Evolutionary conservation across 2,888 invertebrate species (phyloP).

Genomic region (Drosophila putrida): DNA sequence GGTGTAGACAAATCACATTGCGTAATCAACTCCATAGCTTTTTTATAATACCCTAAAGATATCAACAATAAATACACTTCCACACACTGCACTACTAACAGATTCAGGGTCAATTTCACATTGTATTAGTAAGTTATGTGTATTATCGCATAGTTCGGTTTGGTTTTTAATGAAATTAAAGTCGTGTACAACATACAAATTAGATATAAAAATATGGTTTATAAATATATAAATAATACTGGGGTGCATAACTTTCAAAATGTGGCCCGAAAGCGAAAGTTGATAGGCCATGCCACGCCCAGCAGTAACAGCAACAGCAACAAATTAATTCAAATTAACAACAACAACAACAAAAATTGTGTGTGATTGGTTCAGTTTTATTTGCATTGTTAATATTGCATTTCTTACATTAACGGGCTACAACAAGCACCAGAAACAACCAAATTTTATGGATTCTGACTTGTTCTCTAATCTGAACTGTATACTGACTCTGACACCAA

Average conservation of each 20-base stretch:
- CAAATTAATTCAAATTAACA: not conserved
- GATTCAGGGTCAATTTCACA: conserved; percentile 59
- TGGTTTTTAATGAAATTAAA: conserved; percentile 22
- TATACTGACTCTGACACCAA: not conserved
- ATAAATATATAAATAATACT: conserved; percentile 10
- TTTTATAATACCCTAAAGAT: conserved; percentile 4
- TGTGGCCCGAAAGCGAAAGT: conserved; percentile 43
- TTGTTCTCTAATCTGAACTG: not conserved
- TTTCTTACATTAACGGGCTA: not conserved
- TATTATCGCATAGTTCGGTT: conserved; percentile 26
- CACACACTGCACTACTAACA: conserved; percentile 28
- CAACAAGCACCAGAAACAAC: not conserved
- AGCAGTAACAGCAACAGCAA: not conserved
- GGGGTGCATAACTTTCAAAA: conserved; percentile 32
- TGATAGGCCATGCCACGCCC: conserved; percentile 16
- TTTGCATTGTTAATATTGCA: conserved; percentile 12
- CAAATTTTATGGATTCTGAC: not conserved
- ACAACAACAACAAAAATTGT: not conserved
- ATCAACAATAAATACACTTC: conserved; percentile 8
- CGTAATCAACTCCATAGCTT: too few relatives aligned
- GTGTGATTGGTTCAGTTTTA: conserved; percentile 19
- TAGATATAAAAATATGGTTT: conserved; percentile 25
- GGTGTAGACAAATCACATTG: too few relatives aligned
- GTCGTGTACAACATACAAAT: conserved; percentile 51
- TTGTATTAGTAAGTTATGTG: conserved; percentile 22